A percentile compares a stretch with the other conserved stretches of the same genome.
Evolutionary conservation across 2,888 invertebrate species (phyloP).

Genomic region (Melanostoma scalare): DNA sequence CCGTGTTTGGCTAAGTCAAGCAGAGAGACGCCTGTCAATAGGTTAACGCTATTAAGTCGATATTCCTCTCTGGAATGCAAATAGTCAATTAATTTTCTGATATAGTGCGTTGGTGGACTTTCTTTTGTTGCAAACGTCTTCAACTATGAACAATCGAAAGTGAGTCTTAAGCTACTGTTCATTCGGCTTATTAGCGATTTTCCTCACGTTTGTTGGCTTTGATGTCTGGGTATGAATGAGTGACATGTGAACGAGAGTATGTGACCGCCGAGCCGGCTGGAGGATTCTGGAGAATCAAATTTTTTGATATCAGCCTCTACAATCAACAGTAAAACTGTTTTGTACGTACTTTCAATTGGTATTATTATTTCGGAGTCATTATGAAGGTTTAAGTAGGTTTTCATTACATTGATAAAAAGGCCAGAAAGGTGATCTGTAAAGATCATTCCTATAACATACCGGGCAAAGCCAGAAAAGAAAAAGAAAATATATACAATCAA

Average conservation of each 20-base stretch:
- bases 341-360: too few species aligned
- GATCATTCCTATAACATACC: too few species aligned
- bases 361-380: too few species aligned
- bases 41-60: conserved; percentile 16
- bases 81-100: conserved; percentile 45
- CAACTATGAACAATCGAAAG: conserved; percentile 41
- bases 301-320: too few species aligned
- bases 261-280: conserved; percentile 8
- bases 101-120: conserved; percentile 55
- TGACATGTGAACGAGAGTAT: conserved; percentile 40
- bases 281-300: neutral
- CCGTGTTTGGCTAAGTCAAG: conserved; percentile 32
- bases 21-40: conserved; percentile 36
- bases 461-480: too few species aligned
- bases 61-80: conserved; percentile 41
- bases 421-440: too few species aligned
- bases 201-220: conserved; percentile 14
- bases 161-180: neutral
- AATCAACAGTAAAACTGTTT: too few species aligned
- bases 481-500: too few species aligned
- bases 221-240: neutral
- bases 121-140: conserved; percentile 48
- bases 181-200: conserved; percentile 38
- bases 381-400: too few species aligned
- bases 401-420: too few species aligned